Conservation (phyloP, 2,113 vertebrate species). For the Climacteris rufus region DNA sequence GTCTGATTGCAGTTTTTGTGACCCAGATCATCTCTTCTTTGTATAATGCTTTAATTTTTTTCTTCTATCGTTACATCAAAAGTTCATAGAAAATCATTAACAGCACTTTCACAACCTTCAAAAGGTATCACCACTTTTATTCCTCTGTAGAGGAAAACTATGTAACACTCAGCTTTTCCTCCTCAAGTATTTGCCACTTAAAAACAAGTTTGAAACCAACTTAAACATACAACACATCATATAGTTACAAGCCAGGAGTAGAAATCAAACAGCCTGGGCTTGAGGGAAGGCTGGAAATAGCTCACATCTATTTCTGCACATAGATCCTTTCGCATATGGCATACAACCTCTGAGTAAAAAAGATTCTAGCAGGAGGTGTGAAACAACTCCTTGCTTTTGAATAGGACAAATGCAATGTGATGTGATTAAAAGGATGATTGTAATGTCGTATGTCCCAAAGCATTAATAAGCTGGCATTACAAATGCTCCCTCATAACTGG, state of each 20-base stretch:
- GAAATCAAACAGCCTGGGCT: not conserved
- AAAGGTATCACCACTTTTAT: slow-evolving; percentile 26
- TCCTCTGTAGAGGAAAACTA: not conserved
- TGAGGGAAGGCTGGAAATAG: not conserved
- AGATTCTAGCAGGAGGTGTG: not conserved
- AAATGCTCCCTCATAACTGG: slow-evolving; percentile 28
- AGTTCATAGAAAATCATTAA: slow-evolving; percentile 30
- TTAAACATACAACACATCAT: not conserved
- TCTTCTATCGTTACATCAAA: not conserved
- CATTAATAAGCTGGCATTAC: slow-evolving; percentile 43
- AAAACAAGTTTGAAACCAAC: slow-evolving; percentile 30
- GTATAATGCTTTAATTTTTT: not conserved
- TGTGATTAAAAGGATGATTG: slow-evolving; percentile 53
- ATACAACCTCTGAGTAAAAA: not conserved
- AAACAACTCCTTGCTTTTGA: not conserved
- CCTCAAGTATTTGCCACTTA: slow-evolving; percentile 15
- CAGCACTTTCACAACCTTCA: not conserved
- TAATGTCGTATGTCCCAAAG: slow-evolving; percentile 22
- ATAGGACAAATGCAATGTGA: not conserved
- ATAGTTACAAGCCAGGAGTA: slow-evolving; percentile 9
- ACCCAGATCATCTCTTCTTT: not conserved
- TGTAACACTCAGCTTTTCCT: slow-evolving; percentile 19
- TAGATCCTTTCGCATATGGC: not conserved
- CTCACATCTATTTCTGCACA: not conserved
- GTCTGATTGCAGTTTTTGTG: not conserved